These are phyloP conservation scores for Sciurus vulgaris DNA, from an alignment of 2,797 vertebrate species.

Conservation along the genomic window DNA sequence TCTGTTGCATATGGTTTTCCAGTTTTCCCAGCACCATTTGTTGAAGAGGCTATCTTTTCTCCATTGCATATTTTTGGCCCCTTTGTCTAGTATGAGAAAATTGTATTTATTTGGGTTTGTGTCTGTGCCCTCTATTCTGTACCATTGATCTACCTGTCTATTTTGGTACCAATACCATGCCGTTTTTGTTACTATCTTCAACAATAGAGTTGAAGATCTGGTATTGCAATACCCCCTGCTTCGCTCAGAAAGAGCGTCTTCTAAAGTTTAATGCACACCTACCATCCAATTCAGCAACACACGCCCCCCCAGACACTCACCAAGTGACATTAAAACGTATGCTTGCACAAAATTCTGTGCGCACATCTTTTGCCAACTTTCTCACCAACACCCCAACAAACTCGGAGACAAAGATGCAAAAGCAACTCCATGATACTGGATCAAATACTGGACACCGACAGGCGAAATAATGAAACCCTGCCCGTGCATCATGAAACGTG, in stretches of 20 bases:
- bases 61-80: too few relatives aligned
- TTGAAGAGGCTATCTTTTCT: too few relatives aligned
- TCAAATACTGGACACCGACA: not conserved
- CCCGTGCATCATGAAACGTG: not conserved
- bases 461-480: not conserved
- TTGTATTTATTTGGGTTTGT: too few relatives aligned
- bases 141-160: too few relatives aligned
- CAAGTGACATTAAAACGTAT: not conserved
- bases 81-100: too few relatives aligned
- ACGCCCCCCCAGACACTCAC: not conserved
- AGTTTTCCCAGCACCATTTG: too few relatives aligned
- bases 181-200: too few relatives aligned
- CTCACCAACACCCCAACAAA: not conserved
- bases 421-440: not conserved
- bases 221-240: too few relatives aligned
- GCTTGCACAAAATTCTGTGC: not conserved
- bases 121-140: too few relatives aligned
- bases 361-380: not conserved
- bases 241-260: constrained; percentile 20
- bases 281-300: not conserved
- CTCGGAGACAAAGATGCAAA: not conserved
- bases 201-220: too few relatives aligned
- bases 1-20: too few relatives aligned
- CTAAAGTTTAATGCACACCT: not conserved
- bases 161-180: too few relatives aligned